phyloP scores from a whole-genome alignment of 1,140 invertebrate genomes.

The Portunus trituberculatus region DNA sequence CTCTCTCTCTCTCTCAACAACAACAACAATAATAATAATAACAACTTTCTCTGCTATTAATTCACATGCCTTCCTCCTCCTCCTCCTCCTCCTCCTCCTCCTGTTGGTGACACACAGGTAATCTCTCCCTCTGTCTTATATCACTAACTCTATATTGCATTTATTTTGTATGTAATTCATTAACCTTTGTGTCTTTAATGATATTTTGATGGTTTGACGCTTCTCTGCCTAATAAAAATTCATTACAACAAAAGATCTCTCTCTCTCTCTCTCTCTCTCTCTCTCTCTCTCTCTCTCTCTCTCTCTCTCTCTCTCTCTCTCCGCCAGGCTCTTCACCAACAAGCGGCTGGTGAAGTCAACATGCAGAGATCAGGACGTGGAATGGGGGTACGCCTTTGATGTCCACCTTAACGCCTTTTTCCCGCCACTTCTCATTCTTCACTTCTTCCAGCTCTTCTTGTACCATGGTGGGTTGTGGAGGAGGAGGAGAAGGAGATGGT shows the following conservation, averaged over 20 bases:
- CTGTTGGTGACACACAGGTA: too few relatives aligned
- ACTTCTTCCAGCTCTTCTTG: slow-evolving; percentile 94
- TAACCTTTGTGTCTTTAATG: too few relatives aligned
- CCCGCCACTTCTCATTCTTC: slow-evolving; percentile 95
- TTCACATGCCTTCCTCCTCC: too few relatives aligned
- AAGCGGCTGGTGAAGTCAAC: slow-evolving; percentile 89
- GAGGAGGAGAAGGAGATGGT: neutral
- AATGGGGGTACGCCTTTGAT: slow-evolving; percentile 99
- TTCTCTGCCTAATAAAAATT: too few relatives aligned
- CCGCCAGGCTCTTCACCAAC: slow-evolving; percentile 89
- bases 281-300: neutral
- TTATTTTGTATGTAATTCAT: too few relatives aligned
- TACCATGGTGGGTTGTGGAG: slow-evolving; percentile 88
- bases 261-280: neutral
- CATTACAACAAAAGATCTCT: too few relatives aligned
- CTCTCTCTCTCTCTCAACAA: neutral
- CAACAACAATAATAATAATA: too few relatives aligned
- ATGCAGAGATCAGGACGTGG: slow-evolving; percentile 90
- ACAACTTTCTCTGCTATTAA: too few relatives aligned
- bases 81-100: too few relatives aligned
- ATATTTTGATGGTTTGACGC: too few relatives aligned
- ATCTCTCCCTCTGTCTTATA: too few relatives aligned
- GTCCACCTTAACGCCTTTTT: slow-evolving; percentile 99
- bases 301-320: neutral
- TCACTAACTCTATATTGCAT: too few relatives aligned